Evolutionary conservation across 2,113 vertebrate genomes (phyloP).

Genomic region (Panurus biarmicus): DNA sequence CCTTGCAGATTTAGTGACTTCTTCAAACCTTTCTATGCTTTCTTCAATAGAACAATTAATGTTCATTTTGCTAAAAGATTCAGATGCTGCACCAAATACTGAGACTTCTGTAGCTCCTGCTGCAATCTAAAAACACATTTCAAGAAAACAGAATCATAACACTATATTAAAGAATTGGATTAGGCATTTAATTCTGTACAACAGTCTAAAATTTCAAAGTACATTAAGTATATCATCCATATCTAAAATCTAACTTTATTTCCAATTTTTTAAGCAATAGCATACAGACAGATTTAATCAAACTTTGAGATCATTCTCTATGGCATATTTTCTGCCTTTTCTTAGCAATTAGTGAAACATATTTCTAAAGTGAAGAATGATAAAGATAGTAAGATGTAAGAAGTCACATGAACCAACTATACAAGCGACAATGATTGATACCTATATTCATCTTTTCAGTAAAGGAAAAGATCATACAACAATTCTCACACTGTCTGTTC

Average conservation of each 20-base stretch:
- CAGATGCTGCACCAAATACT: conserved; percentile 91
- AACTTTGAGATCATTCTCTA: background rate
- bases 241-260: background rate
- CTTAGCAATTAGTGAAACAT: background rate
- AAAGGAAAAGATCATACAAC: background rate
- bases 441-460: background rate
- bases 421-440: background rate
- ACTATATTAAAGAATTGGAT: background rate
- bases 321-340: background rate
- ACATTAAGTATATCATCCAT: background rate
- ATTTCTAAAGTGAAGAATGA: background rate
- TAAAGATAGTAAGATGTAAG: background rate
- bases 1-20: conserved; percentile 79
- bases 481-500: background rate
- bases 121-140: conserved; percentile 77
- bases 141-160: background rate
- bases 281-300: background rate
- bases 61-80: conserved; percentile 88
- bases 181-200: background rate
- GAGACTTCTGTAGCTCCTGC: conserved; percentile 90
- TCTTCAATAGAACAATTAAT: conserved; percentile 94
- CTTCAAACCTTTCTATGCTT: conserved; percentile 87
- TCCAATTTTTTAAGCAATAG: background rate
- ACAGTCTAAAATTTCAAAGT: background rate
- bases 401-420: background rate